Conservation (phyloP, 2,797 vertebrate species). For the Megaceryle alcyon region DNA sequence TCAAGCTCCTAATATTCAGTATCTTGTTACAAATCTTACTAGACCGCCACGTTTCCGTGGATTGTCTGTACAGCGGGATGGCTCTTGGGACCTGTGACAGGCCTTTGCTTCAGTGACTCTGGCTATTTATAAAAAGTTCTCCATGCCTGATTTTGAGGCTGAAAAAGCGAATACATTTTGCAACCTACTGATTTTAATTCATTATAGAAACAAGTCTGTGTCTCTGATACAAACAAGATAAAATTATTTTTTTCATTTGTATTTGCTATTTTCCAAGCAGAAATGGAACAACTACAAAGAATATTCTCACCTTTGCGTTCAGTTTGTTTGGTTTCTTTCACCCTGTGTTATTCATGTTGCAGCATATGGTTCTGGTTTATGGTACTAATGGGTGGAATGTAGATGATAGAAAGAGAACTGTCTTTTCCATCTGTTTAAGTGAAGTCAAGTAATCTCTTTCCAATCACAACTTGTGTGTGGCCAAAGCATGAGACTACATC, state of each 20-base stretch:
- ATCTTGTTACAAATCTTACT: not conserved
- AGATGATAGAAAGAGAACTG: slow-evolving; percentile 3
- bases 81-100: not conserved
- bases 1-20: not conserved
- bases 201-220: not conserved
- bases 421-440: not conserved
- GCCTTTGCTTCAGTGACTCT: not conserved
- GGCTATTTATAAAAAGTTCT: not conserved
- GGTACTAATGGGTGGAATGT: not conserved
- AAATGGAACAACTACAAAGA: not conserved
- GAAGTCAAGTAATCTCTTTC: not conserved
- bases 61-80: not conserved
- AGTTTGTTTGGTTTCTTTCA: not conserved
- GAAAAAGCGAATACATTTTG: not conserved
- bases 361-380: not conserved
- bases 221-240: not conserved
- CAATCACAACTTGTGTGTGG: not conserved
- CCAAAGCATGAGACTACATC: not conserved
- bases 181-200: not conserved
- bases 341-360: not conserved
- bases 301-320: not conserved
- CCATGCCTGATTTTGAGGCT: not conserved
- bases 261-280: not conserved
- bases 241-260: not conserved
- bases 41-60: not conserved